Conservation (phyloP, 2,113 vertebrate species). For the Phalacrocorax pelagicus region DNA sequence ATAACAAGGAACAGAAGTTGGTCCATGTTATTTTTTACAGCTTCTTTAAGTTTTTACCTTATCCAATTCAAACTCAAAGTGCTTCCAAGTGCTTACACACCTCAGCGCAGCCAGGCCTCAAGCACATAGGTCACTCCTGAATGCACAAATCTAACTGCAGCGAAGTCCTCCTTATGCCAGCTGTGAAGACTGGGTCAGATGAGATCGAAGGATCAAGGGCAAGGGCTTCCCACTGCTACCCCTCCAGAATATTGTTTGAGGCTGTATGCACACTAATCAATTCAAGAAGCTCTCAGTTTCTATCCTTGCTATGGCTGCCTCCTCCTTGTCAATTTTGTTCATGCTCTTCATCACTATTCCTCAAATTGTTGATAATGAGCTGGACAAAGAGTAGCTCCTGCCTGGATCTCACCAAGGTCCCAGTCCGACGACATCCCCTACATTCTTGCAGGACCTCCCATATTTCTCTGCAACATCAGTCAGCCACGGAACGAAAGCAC, state of each 20-base stretch:
- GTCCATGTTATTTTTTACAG: not conserved
- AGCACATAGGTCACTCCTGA: not conserved
- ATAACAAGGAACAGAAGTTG: not conserved
- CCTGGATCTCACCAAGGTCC: not conserved
- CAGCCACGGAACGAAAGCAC: not conserved
- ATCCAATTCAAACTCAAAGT: not conserved
- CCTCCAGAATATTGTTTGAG: not conserved
- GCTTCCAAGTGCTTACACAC: not conserved
- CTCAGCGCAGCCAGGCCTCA: not conserved
- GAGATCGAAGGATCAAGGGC: not conserved
- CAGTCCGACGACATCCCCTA: not conserved
- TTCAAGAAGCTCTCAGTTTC: not conserved
- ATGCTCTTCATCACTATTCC: not conserved
- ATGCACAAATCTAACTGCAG: not conserved
- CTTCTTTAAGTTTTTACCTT: not conserved
- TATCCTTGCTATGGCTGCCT: not conserved
- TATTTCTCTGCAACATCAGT: not conserved
- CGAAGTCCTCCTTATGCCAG: not conserved
- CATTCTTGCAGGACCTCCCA: not conserved
- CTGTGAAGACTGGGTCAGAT: not conserved
- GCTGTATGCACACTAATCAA: too few species aligned
- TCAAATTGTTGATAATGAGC: not conserved
- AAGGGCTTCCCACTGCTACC: not conserved
- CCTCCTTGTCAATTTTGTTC: not conserved
- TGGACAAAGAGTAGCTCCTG: not conserved